Conservation (phyloP, 2,888 invertebrate genomes). For the Hyles lineata region DNA sequence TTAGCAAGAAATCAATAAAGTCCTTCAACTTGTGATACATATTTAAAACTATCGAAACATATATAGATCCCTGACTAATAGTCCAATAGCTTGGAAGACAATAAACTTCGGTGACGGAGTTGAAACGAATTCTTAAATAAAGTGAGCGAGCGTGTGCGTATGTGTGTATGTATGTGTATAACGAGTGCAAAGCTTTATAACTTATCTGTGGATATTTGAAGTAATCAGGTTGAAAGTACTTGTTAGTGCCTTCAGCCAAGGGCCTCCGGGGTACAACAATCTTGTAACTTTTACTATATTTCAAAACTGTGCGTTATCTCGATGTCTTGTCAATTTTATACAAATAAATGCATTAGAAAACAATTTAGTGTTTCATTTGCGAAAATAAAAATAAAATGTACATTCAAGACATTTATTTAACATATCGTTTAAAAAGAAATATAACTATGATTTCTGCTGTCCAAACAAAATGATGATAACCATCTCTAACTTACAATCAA, state of each 20-base stretch:
- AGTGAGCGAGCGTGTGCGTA: too few relatives aligned
- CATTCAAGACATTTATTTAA: conserved; percentile 65
- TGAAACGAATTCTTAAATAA: too few relatives aligned
- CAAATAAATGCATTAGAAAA: conserved; percentile 46
- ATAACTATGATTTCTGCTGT: conserved; percentile 46
- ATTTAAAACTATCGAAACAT: too few relatives aligned
- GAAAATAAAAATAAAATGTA: conserved; percentile 32
- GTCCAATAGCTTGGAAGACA: too few relatives aligned
- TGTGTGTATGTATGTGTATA: too few relatives aligned
- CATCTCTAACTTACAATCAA: neutral
- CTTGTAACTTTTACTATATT: conserved; percentile 36
- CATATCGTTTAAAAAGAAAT: conserved; percentile 49
- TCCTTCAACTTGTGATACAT: too few relatives aligned
- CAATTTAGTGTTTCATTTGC: neutral
- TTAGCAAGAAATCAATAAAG: too few relatives aligned
- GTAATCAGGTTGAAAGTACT: neutral
- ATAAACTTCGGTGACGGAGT: too few relatives aligned
- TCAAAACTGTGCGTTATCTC: conserved; percentile 43
- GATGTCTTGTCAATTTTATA: conserved; percentile 57
- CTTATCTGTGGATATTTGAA: neutral
- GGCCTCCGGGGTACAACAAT: conserved; percentile 16
- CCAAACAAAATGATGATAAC: conserved; percentile 8
- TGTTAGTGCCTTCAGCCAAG: neutral
- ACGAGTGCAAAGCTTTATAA: neutral
- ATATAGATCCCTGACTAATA: too few relatives aligned